Evolutionary conservation across 1,140 invertebrate species (phyloP), one percentile per base, ranked within the genome.

Genomic region (Venturia canescens): DNA sequence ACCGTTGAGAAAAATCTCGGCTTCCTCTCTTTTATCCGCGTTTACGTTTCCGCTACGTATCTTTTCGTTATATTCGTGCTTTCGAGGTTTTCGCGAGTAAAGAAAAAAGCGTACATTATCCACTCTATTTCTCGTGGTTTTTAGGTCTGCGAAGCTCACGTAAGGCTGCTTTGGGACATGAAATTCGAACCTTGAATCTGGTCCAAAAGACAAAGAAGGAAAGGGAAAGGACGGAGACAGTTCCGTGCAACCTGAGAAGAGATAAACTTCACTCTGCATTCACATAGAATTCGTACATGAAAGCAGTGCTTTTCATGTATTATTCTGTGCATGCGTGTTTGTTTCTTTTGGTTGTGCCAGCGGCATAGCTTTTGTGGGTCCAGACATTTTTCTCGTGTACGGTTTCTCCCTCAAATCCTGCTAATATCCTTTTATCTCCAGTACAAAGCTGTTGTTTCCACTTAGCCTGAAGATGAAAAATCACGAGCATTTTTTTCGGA

Each of bases 181-280:
- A 63, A 63, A 63, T 63, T 63, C 60, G 60, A 63, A 63, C 23
- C 60, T 63, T 3, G 60, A 63, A 63, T 63, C 60, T 63, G n/a
- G 60, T 23, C n/a, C 23, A 63, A 26, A 63, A 23, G 27, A 13
- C 11, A 23, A 63, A 15, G 23, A 63, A 26, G 23, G 23, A 26
- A 26, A 15, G 5, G 9, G 23, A 23, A 13, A 63, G 11, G 60
- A 63, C 16, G 27, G 60, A 63, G 21, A 63, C 60, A 63, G 60
- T 63, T 27, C 27, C 60, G 23, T 26, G 60, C 23, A 63, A 63
- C 60, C 26, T 23, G 60, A 63, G 60, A 63, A 63, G 60, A 63
- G n/a, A 63, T 63, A 26, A 63, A 63, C 60, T 27, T 23, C 23
- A 63, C 15, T 63, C 23, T 27, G 21, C 21, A 27, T 63, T 15